Conservation (phyloP, 2,113 vertebrate species). For the Tyto alba region DNA sequence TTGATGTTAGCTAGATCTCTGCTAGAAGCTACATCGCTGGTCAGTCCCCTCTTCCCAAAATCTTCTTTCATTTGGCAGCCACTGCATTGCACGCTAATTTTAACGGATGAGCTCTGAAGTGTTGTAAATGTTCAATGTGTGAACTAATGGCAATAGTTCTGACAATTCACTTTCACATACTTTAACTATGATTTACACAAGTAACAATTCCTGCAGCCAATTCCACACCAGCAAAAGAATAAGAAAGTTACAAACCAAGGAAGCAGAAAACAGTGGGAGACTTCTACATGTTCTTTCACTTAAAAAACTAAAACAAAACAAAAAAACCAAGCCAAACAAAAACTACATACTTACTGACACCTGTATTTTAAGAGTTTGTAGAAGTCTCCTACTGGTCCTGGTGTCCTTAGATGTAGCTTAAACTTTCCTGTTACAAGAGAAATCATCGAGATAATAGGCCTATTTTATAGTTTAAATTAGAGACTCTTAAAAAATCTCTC, state of each 20-base stretch:
- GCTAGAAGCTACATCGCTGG: not conserved
- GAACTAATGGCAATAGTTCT: not conserved
- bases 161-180: not conserved
- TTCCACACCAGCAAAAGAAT: not conserved
- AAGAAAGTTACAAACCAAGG: slow-evolving; percentile 48
- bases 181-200: not conserved
- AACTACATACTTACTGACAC: slow-evolving; percentile 38
- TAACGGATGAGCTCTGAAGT: not conserved
- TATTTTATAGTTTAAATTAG: not conserved
- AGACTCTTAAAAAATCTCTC: not conserved
- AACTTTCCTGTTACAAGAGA: slow-evolving; percentile 15
- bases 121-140: not conserved
- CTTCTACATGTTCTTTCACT: slow-evolving; percentile 3
- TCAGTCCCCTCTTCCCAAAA: not conserved
- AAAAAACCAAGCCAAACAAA: no score
- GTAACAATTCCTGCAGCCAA: not conserved
- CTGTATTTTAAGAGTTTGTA: slow-evolving; percentile 46
- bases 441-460: not conserved
- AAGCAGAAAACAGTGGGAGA: slow-evolving; percentile 57
- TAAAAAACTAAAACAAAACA: not conserved
- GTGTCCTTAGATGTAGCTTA: slow-evolving; percentile 36
- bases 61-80: not conserved
- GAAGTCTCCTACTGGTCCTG: slow-evolving; percentile 53
- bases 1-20: not conserved
- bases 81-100: not conserved